phyloP scores from a whole-genome alignment of 1,140 invertebrate genomes.

The Mya arenaria region DNA sequence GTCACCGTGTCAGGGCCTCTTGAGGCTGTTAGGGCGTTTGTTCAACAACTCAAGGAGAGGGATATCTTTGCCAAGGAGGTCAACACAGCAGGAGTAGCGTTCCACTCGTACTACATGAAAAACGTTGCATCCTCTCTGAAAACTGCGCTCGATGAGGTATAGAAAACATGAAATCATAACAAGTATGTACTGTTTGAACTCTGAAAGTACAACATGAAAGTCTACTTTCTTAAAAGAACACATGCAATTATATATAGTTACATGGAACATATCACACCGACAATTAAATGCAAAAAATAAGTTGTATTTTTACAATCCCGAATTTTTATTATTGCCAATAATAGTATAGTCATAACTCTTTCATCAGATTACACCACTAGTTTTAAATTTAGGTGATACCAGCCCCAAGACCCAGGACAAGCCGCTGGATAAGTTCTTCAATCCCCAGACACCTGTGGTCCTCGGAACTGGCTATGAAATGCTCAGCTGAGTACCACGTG shows the following conservation, averaged over 20 bases:
- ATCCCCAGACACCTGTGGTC: slow-evolving; percentile 93
- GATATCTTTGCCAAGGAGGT: slow-evolving; percentile 94
- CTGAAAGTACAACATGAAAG: too few species aligned
- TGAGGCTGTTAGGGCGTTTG: slow-evolving; percentile 86
- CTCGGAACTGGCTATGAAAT: slow-evolving; percentile 88
- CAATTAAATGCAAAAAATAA: too few species aligned
- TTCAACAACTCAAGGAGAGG: slow-evolving; percentile 87
- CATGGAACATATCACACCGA: too few species aligned
- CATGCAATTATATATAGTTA: too few species aligned
- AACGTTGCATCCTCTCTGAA: slow-evolving; percentile 90
- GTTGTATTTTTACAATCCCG: too few species aligned
- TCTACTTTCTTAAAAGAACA: too few species aligned
- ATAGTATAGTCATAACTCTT: too few species aligned
- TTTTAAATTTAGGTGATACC: slow-evolving; percentile 89
- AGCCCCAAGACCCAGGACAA: slow-evolving; percentile 87
- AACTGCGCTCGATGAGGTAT: slow-evolving; percentile 87
- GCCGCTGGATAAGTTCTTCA: slow-evolving; percentile 95
- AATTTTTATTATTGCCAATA: too few species aligned
- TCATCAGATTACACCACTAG: too few species aligned
- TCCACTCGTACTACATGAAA: slow-evolving; percentile 96
- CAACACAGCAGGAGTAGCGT: slow-evolving; percentile 93
- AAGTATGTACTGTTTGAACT: too few species aligned
- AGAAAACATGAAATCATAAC: too few species aligned
- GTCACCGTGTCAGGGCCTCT: slow-evolving; percentile 96
- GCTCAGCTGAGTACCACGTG: slow-evolving; percentile 96